Percentiles rank a stretch among this genome's conserved stretches.
Conservation (phyloP, 2,113 vertebrate genomes). For the Macrotus californicus region DNA sequence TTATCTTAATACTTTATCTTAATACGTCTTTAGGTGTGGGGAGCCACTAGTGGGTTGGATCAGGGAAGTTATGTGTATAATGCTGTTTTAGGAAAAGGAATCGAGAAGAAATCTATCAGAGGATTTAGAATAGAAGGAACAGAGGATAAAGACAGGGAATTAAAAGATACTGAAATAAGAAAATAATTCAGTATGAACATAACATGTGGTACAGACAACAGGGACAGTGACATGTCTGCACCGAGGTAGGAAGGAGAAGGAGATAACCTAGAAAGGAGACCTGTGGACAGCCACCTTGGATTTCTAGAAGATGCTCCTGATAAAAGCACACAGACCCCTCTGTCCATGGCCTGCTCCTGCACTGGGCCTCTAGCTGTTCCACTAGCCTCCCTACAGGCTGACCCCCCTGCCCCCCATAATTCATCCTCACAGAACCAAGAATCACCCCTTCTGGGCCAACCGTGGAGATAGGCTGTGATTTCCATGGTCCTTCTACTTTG, state of each 20-base stretch:
- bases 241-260: not conserved
- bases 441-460: not conserved
- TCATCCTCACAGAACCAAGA: not conserved
- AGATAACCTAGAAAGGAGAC: not conserved
- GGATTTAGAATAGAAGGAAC: not conserved
- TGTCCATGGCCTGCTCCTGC: not conserved
- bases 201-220: not conserved
- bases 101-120: not conserved
- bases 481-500: not conserved
- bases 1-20: too few species aligned
- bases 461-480: not conserved
- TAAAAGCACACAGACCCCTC: not conserved
- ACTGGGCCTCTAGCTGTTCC: not conserved
- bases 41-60: not conserved
- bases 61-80: not conserved
- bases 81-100: not conserved
- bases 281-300: not conserved
- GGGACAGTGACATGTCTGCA: not conserved
- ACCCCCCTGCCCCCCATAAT: not conserved
- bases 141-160: not conserved
- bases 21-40: not conserved
- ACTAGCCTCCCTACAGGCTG: not conserved
- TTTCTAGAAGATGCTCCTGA: not conserved
- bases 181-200: not conserved
- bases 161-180: not conserved